These are phyloP conservation scores for Urocynchramus pylzowi DNA, from an alignment of 2,113 vertebrate species.

Conservation along the genomic window DNA sequence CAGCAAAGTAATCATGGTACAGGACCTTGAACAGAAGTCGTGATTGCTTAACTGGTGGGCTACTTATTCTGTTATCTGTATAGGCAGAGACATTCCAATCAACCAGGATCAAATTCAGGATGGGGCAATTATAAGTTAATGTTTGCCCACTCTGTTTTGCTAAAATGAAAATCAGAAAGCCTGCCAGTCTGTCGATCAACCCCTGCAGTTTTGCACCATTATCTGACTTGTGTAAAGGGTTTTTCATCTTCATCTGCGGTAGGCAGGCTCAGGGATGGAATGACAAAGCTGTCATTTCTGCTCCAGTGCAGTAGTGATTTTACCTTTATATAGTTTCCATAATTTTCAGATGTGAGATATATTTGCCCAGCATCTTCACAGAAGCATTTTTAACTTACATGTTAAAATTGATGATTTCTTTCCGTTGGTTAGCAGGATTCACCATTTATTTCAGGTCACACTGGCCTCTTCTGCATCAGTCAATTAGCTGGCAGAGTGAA, in stretches of 20 bases:
- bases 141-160: background rate
- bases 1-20: background rate
- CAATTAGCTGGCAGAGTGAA: background rate
- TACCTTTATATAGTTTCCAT: background rate
- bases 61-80: conserved; percentile 25
- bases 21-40: background rate
- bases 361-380: background rate
- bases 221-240: background rate
- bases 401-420: background rate
- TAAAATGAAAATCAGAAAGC: conserved; percentile 10
- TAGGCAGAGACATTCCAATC: conserved; percentile 1
- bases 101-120: background rate
- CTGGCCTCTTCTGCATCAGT: background rate
- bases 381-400: background rate
- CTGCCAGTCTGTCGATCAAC: background rate
- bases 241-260: background rate
- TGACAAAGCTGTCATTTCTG: background rate
- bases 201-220: background rate
- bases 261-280: background rate
- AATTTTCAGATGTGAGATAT: background rate
- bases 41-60: background rate
- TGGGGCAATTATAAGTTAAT: background rate
- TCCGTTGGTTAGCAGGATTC: background rate
- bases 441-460: background rate
- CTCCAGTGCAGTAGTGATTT: background rate